Conservation (phyloP, 2,888 invertebrate species). For the Mythimna loreyi region DNA sequence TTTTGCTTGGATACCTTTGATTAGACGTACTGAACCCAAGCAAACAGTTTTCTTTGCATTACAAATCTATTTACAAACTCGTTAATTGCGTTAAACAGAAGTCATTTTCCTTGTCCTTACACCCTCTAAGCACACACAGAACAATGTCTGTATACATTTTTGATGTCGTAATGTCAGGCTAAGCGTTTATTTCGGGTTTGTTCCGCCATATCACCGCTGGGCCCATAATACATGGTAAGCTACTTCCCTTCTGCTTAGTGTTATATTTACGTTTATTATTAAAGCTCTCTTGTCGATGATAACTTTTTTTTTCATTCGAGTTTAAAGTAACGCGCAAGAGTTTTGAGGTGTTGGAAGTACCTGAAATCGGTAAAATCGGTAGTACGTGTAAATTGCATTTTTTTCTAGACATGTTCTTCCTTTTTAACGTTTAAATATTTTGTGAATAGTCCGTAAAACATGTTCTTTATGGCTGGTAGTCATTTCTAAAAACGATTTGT, state of each 20-base stretch:
- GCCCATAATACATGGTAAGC: conserved; percentile 56
- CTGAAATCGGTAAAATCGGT: not conserved
- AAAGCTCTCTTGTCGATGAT: conserved; percentile 38
- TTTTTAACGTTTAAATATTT: too few species aligned
- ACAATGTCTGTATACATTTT: conserved; percentile 33
- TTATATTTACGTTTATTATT: conserved; percentile 59
- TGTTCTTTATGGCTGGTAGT: too few species aligned
- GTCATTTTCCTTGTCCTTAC: conserved; percentile 13
- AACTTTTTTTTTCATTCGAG: conserved; percentile 20
- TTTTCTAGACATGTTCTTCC: too few species aligned
- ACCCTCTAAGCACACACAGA: conserved; percentile 17
- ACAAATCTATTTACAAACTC: conserved; percentile 22
- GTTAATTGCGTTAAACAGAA: conserved; percentile 14
- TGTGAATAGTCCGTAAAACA: too few species aligned
- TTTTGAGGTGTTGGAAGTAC: conserved; percentile 12
- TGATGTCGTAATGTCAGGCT: conserved; percentile 40
- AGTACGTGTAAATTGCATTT: too few species aligned
- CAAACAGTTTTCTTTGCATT: conserved; percentile 4
- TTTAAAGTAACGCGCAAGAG: conserved; percentile 6
- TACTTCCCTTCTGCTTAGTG: conserved; percentile 52
- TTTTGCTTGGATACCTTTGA: too few species aligned
- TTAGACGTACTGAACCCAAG: too few species aligned
- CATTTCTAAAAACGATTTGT: too few species aligned
- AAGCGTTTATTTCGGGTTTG: conserved; percentile 43
- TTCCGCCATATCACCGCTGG: conserved; percentile 35